A percentile compares a stretch with the other conserved stretches of the same genome.
Evolutionary conservation across 2,888 invertebrate species (phyloP).

Genomic region (Pseudanteris insignis): DNA sequence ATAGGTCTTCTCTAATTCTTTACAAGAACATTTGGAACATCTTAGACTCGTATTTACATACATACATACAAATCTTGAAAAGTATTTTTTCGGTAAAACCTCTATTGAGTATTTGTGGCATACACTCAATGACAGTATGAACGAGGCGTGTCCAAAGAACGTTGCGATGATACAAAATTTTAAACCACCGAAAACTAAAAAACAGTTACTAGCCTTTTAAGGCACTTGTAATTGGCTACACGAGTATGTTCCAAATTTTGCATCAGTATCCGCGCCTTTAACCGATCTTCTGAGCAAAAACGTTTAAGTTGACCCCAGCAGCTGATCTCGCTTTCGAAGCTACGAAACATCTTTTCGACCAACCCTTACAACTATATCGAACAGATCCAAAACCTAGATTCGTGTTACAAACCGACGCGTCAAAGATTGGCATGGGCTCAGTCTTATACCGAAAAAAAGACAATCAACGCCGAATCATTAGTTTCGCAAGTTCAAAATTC

Average conservation of each 20-base stretch:
- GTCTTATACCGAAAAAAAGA: constrained; percentile 10
- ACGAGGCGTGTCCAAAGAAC: too few relatives aligned
- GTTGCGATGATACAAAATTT: neutral
- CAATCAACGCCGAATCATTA: constrained; percentile 14
- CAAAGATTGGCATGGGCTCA: constrained; percentile 13
- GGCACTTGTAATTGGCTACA: constrained; percentile 7
- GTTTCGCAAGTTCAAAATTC: constrained; percentile 44
- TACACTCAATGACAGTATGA: too few relatives aligned
- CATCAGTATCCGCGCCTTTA: neutral
- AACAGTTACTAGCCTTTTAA: constrained; percentile 3
- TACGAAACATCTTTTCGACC: neutral
- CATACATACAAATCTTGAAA: constrained; percentile 5
- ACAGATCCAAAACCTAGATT: neutral
- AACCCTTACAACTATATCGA: neutral
- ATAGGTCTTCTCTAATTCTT: constrained; percentile 44
- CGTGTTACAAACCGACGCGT: constrained; percentile 15
- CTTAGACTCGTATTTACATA: constrained; percentile 42
- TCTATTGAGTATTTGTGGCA: constrained; percentile 17
- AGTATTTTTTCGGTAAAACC: constrained; percentile 2
- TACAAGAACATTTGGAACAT: constrained; percentile 43
- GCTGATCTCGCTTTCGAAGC: neutral
- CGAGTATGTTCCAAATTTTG: constrained; percentile 3
- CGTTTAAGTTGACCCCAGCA: neutral
- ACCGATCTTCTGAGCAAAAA: constrained; percentile 7
- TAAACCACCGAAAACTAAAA: neutral